A percentile compares a stretch with the other conserved stretches of the same genome.
These are phyloP conservation scores for Centropristis striata DNA, from an alignment of 2,113 vertebrate species.

Conservation along the genomic window DNA sequence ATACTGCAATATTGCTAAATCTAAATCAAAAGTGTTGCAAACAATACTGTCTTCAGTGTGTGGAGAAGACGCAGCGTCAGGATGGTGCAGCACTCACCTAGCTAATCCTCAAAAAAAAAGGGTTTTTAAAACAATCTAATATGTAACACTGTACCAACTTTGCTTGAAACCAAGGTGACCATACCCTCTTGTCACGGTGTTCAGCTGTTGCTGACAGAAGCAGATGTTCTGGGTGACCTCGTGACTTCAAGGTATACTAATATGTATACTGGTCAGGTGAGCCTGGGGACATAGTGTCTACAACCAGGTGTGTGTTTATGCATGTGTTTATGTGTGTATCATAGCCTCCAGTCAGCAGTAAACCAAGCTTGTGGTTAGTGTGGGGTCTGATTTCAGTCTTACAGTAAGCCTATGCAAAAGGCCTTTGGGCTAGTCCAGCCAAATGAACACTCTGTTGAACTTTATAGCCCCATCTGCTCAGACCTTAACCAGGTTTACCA, in stretches of 20 bases:
- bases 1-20: background rate
- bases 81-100: background rate
- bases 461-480: conserved; percentile 10
- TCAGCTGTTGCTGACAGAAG: conserved; percentile 9
- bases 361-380: background rate
- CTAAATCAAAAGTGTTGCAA: background rate
- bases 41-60: too few species aligned
- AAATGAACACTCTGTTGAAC: background rate
- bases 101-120: too few species aligned
- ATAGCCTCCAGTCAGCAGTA: conserved; percentile 12
- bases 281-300: conserved; percentile 24
- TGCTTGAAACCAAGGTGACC: background rate
- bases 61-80: background rate
- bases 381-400: conserved; percentile 7
- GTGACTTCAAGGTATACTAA: conserved; percentile 9
- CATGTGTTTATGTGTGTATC: background rate
- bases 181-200: background rate
- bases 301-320: conserved; percentile 40
- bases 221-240: conserved; percentile 52
- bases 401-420: background rate
- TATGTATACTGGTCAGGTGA: conserved; percentile 20
- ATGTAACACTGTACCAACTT: too few species aligned
- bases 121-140: background rate
- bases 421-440: background rate
- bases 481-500: background rate